A percentile compares a stretch with the other conserved stretches of the same genome.
These are phyloP conservation scores for Baryphthengus martii DNA, from an alignment of 2,113 vertebrate genomes.

Conservation along the genomic window DNA sequence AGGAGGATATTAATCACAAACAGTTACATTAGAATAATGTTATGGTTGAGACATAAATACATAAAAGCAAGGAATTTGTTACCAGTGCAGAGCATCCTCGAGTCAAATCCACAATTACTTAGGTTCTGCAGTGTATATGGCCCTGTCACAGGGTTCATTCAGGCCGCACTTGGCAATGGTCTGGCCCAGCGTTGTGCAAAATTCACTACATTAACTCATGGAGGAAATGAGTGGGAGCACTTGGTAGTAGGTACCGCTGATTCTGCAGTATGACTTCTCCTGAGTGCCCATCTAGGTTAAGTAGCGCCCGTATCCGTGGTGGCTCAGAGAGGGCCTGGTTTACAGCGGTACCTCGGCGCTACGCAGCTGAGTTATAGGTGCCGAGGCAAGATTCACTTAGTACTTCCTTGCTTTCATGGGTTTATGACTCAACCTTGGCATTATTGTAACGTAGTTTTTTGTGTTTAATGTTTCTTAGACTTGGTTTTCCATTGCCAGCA, in stretches of 20 bases:
- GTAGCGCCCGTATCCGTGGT: neutral
- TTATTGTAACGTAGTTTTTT: conserved; percentile 80
- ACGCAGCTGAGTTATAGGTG: fast-evolving
- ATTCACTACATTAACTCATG: fast-evolving
- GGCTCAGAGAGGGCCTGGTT: neutral
- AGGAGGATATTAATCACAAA: conserved; percentile 49
- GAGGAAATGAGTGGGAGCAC: neutral
- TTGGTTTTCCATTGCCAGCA: conserved; percentile 82
- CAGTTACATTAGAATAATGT: conserved; percentile 62
- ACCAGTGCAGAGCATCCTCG: neutral
- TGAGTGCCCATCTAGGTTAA: neutral
- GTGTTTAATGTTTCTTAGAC: conserved; percentile 85
- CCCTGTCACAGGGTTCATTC: neutral
- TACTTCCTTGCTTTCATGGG: conserved; percentile 67
- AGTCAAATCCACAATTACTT: neutral
- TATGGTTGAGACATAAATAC: conserved; percentile 46
- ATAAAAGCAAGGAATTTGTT: conserved; percentile 23
- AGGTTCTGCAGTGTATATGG: neutral
- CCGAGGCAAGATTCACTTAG: neutral
- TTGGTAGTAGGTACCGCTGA: fast-evolving
- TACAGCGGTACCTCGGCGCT: neutral
- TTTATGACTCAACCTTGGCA: conserved; percentile 61
- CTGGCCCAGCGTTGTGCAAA: fast-evolving
- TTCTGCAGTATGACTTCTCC: neutral
- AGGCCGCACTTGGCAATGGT: fast-evolving